Percentiles rank a stretch among this genome's conserved stretches.
Evolutionary conservation across 2,113 vertebrate genomes (phyloP).

Genomic region (Montifringilla adamsi): DNA sequence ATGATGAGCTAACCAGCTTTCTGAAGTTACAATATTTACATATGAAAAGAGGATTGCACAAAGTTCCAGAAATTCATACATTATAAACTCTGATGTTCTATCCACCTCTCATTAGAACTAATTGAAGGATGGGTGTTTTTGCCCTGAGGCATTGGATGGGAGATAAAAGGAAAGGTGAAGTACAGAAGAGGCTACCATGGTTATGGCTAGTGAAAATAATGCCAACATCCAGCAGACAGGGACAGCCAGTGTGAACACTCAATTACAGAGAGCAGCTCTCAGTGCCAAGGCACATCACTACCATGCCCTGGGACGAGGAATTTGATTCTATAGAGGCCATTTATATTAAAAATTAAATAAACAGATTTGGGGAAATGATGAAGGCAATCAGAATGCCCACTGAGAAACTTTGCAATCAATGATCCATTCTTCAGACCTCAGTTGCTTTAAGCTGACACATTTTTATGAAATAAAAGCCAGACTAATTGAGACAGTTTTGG

Average conservation of each 20-base stretch:
- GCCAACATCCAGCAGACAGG: neutral
- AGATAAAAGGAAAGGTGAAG: neutral
- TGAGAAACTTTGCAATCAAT: neutral
- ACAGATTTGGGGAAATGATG: neutral
- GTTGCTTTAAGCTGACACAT: neutral
- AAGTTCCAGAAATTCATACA: neutral
- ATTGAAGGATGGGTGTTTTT: neutral
- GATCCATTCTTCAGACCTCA: neutral
- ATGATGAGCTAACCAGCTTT: neutral
- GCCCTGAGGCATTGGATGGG: neutral
- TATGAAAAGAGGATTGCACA: neutral
- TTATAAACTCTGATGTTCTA: neutral
- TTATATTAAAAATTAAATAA: neutral
- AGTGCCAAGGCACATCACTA: neutral
- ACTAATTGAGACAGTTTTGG: neutral
- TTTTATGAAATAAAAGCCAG: conserved; percentile 2
- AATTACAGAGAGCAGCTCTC: neutral
- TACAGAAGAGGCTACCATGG: neutral
- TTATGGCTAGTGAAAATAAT: neutral
- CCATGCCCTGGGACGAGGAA: neutral
- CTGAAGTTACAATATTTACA: conserved; percentile 4
- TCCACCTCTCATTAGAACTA: neutral
- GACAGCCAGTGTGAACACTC: neutral
- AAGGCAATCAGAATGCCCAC: neutral
- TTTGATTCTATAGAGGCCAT: neutral